These are phyloP conservation scores for Lacerta viridis DNA, from an alignment of 2,797 vertebrate genomes.

Conservation along the genomic window DNA sequence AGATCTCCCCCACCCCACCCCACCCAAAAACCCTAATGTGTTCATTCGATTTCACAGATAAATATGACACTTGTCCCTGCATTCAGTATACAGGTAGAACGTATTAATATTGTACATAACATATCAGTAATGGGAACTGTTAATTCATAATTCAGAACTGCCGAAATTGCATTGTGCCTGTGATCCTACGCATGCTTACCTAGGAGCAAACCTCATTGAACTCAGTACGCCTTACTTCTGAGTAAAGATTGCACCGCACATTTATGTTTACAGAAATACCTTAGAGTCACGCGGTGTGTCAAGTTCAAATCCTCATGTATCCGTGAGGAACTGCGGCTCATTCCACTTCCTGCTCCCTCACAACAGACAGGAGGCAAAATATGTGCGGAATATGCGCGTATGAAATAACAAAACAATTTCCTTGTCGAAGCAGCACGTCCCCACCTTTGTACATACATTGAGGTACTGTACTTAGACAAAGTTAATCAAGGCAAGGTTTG, in stretches of 20 bases:
- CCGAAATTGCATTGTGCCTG: neutral
- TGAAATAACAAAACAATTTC: too few species aligned
- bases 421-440: too few species aligned
- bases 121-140: too few species aligned
- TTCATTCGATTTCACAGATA: neutral
- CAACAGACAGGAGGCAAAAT: neutral
- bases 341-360: too few species aligned
- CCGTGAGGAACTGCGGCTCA: too few species aligned
- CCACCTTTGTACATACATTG: too few species aligned
- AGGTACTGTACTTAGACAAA: too few species aligned
- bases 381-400: neutral
- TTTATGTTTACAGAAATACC: neutral
- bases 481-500: neutral
- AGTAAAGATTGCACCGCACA: neutral
- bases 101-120: neutral
- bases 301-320: neutral
- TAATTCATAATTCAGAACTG: too few species aligned
- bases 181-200: too few species aligned
- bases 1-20: neutral
- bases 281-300: neutral
- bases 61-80: neutral
- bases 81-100: neutral
- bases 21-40: too few species aligned
- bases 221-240: neutral
- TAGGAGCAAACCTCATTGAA: neutral